Percentiles rank a stretch among this genome's conserved stretches.
Evolutionary conservation across 2,888 invertebrate genomes (phyloP).

Genomic region (Erpobdella octoculata): DNA sequence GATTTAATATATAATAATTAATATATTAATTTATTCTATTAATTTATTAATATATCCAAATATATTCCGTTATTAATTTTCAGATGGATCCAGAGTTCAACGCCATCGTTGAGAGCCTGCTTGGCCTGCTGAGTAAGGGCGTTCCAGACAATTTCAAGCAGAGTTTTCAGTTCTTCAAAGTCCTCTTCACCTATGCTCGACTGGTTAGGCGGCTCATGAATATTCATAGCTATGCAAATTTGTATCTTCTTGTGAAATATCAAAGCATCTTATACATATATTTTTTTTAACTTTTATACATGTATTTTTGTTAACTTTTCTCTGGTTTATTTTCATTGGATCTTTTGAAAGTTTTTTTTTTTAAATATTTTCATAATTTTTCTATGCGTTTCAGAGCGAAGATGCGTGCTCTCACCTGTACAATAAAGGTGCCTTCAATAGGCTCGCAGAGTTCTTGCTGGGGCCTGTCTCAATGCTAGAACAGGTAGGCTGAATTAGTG

Average conservation of each 20-base stretch:
- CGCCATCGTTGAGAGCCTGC: slow-evolving; percentile 46
- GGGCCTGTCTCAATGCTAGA: slow-evolving; percentile 40
- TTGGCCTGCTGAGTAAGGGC: slow-evolving; percentile 51
- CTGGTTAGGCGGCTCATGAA: slow-evolving; percentile 46
- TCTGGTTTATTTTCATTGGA: slow-evolving; percentile 13
- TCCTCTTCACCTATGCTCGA: slow-evolving; percentile 51
- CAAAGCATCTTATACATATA: too few relatives aligned
- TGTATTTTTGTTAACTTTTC: not conserved
- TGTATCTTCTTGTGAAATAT: too few relatives aligned
- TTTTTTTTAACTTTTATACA: too few relatives aligned
- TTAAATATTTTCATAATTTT: not conserved
- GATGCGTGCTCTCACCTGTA: slow-evolving; percentile 53
- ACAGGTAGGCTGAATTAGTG: slow-evolving; percentile 22
- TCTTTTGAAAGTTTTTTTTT: slow-evolving; percentile 10
- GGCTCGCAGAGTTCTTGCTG: slow-evolving; percentile 51
- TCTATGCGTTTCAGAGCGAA: slow-evolving; percentile 50
- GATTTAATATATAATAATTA: not conserved
- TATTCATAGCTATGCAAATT: not conserved
- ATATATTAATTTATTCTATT: not conserved
- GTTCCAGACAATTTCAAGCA: slow-evolving; percentile 53
- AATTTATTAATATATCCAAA: not conserved
- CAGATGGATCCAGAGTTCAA: slow-evolving; percentile 47
- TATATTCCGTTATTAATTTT: slow-evolving; percentile 27
- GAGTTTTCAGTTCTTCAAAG: slow-evolving; percentile 52
- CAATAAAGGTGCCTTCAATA: slow-evolving; percentile 49